Base-by-base conservation (phyloP, 2,113 vertebrate species). In the Megaleporinus macrocephalus region DNA sequence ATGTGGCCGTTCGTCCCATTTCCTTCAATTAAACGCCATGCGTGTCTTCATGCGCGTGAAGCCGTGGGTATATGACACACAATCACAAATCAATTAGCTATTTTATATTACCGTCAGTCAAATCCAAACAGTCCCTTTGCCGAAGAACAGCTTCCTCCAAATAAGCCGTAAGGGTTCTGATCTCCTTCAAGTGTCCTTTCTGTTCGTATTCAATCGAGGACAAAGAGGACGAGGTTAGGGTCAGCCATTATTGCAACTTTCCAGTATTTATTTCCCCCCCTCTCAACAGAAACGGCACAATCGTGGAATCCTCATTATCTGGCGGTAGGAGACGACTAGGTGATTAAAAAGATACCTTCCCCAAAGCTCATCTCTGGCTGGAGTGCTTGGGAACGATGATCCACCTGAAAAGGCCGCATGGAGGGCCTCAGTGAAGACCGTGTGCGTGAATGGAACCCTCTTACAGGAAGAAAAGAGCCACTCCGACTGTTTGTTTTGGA, bases 401-500 rank as follows among this genome's bases (percentile, higher is more conserved):
- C 71, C 83, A 76, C 84, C 73, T 30, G 81, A 82, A 88, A 89
- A 87, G 63, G 27, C 62, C 83, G 87, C 81, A 86, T 83, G 77
- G 86, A 36, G 68, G 79, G 73, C 57, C 87, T 83, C 82, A 80
- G 76, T 82, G 83, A 77, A 87, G 87, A 89, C 90, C 79, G 82
- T 57, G 69, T 74, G 63, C 12, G 86, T 92, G 90, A 92, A 93
- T 90, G 81, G 92, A 72, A 74, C 57, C 89, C 87, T 88, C 89
- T 92, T 27, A 77, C 81, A 66, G 78, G 86, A 89, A 92, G 88
- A 92, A 93, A 93, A 83, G 85, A 86, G 70, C 85, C 90, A 90
- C 91, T 93, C 87, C 86, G 89, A 81, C 74, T 89, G 91, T 93
- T 92, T 93, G 90, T 94, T 93, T 93, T 91, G 91, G 92, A 91